Conservation (phyloP, 2,888 invertebrate genomes). For the Limnephilus lunatus region DNA sequence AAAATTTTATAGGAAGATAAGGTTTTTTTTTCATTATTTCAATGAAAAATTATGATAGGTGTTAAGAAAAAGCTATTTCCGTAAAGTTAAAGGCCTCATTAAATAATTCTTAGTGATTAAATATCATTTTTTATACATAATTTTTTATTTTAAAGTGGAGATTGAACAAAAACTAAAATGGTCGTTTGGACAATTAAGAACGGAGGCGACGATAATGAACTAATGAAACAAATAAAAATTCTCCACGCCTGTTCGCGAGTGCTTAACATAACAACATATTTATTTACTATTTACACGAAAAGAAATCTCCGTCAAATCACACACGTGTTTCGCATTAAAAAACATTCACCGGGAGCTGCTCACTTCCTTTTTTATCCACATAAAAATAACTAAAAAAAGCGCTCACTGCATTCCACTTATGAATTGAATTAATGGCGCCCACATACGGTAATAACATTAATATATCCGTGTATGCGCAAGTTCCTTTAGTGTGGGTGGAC, state of each 20-base stretch:
- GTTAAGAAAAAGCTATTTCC: too few species aligned
- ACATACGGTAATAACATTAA: not conserved
- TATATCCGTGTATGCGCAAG: not conserved
- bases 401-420: not conserved
- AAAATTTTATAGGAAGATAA: too few species aligned
- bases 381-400: not conserved
- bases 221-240: too few species aligned
- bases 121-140: too few species aligned
- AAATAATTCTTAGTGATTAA: too few species aligned
- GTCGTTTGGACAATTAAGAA: too few species aligned
- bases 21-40: too few species aligned
- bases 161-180: too few species aligned
- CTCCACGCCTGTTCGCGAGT: not conserved
- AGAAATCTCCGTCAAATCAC: not conserved
- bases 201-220: too few species aligned
- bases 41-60: too few species aligned
- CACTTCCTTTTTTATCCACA: not conserved
- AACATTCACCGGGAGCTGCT: not conserved
- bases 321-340: not conserved
- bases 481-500: not conserved
- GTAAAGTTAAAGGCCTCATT: too few species aligned
- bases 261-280: not conserved
- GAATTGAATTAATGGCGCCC: slow-evolving; percentile 11
- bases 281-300: not conserved
- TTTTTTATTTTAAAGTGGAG: too few species aligned